These are phyloP conservation scores for Cantharis nigra DNA, from an alignment of 2,888 invertebrate species.

Conservation along the genomic window DNA sequence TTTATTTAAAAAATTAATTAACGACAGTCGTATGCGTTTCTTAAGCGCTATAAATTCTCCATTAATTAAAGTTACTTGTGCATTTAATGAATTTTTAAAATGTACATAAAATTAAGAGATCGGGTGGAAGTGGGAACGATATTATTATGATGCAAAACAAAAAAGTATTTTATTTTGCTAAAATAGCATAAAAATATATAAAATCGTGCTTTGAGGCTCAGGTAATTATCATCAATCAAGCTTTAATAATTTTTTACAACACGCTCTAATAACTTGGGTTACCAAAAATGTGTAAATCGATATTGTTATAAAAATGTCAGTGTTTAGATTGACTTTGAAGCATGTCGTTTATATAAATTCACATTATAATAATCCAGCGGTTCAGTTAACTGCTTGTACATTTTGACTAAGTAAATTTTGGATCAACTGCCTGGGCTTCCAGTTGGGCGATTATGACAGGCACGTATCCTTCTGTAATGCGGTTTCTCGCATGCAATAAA, in stretches of 20 bases:
- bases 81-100: not conserved
- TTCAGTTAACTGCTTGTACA: conserved; percentile 13
- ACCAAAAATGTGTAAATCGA: conserved; percentile 31
- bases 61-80: not conserved
- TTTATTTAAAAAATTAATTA: not conserved
- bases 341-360: conserved; percentile 35
- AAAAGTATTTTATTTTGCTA: not conserved
- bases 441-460: conserved; percentile 36
- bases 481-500: conserved; percentile 34
- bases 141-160: not conserved
- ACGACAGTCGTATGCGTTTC: not conserved
- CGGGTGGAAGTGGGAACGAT: not conserved
- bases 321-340: conserved; percentile 37
- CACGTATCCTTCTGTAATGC: conserved; percentile 37
- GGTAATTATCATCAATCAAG: conserved; percentile 16
- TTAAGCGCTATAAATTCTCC: not conserved
- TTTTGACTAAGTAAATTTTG: conserved; percentile 5
- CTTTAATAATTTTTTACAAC: conserved; percentile 15
- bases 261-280: conserved; percentile 18
- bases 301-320: conserved; percentile 40
- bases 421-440: conserved; percentile 26
- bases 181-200: not conserved
- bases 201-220: conserved; percentile 1
- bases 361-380: conserved; percentile 37
- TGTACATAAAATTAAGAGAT: not conserved